Conservation (phyloP, 2,888 invertebrate species). For the Syritta pipiens region DNA sequence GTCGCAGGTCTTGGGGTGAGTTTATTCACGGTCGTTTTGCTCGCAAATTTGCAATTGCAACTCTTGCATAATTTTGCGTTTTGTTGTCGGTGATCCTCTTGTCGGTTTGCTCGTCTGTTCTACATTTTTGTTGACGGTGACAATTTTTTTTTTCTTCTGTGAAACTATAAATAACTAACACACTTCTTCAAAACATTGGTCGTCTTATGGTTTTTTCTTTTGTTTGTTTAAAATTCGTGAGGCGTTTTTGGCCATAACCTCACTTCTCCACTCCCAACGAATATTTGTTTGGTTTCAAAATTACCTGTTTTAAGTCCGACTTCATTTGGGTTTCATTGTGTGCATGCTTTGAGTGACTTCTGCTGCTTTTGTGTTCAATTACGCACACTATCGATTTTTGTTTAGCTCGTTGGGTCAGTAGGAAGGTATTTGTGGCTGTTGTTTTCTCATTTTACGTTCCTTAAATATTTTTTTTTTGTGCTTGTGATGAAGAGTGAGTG, state of each 20-base stretch:
- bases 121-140: no score
- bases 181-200: background rate
- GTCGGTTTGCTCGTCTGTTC: background rate
- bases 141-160: no score
- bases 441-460: no score
- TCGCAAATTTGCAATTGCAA: background rate
- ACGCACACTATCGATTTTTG: slow-evolving; percentile 40
- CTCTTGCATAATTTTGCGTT: slow-evolving; percentile 3
- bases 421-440: no score
- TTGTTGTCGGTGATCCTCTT: slow-evolving; percentile 39
- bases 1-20: slow-evolving; percentile 85
- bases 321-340: background rate
- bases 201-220: background rate
- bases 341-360: background rate
- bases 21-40: slow-evolving; percentile 44
- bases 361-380: slow-evolving; percentile 1
- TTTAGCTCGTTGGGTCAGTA: no score
- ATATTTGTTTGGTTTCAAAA: slow-evolving; percentile 25
- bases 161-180: no score
- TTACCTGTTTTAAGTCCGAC: slow-evolving; percentile 19
- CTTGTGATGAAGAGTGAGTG: no score
- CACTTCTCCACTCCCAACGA: slow-evolving; percentile 17
- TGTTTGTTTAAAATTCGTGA: background rate
- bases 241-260: slow-evolving; percentile 16
- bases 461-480: no score